Base-by-base conservation (phyloP, 2,888 invertebrate species). In the Andrena hattorfiana region DNA sequence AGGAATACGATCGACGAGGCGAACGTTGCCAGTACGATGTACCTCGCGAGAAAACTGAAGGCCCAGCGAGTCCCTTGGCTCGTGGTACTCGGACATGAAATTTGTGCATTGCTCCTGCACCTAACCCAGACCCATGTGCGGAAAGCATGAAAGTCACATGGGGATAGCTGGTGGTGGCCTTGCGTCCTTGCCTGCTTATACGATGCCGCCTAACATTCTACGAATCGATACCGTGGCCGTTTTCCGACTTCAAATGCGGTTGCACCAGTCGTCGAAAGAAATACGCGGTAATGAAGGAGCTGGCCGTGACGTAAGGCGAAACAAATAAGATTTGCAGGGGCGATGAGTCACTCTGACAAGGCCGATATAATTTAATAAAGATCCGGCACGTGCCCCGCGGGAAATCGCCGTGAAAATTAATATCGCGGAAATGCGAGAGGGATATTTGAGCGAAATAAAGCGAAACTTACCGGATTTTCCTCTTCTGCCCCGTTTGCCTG, bases 401-500 rank as follows among this genome's bases (percentile, higher is more conserved):
- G 7, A 59, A 42, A 20, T 59, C 6, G 7, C 7, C 7, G 10
- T 4, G 8, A 3, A 0, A 3, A 1, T 0, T 13, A 63, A 56
- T 42, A 35, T 16, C 42, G 42, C 42, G 42, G 5, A 32, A 28
- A 71, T 2, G 6, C 1, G n/a, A 2, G 4, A 13, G 0, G 23
- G 13, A 4, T 6, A n/a, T 2, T 62, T 28, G 3, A 49, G 74
- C 28, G 73, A 62, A 66, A 20, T 30, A 23, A 69, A 49, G 32
- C 4, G 42, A 16, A 8, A 42, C 96, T 95, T 92, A 97, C 96
- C 96, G 95, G 95, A 96, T 95, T 96, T 97, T 95, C 96, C 96
- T 95, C 96, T 96, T 95, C 96, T 96, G 95, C 96, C 96, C 94
- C 97, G 96, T 96, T 97, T 97, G 85, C 92, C 93, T 94, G 97